Base-by-base conservation (phyloP, 2,888 invertebrate genomes). In the Synanthedon formicaeformis region DNA sequence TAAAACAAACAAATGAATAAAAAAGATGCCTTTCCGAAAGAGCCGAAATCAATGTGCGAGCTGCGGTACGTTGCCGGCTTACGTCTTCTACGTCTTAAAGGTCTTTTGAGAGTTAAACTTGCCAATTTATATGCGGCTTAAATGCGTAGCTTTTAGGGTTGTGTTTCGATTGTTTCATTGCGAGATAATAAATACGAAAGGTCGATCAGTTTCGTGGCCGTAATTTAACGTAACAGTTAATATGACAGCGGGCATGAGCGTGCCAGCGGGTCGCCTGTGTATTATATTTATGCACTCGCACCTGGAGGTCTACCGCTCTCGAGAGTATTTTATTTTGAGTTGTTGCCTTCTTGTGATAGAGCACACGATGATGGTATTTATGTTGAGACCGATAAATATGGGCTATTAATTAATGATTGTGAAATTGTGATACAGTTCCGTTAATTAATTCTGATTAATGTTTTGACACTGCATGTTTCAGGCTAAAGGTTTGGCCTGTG, bases 191-290 rank as follows among this genome's bases (percentile, higher is more conserved):
- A 75, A 79, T 73, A 69, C 63, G 72, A 74, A 71, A 74, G 73
- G 70, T 78, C 71, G 78, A 76, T 76, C 75, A 69, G 76, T 79
- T 83, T 71, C 64, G 77, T 71, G 77, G 78, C 73, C 74, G 85
- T 87, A 87, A 87, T 87, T 87, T 87, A 87, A 87, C 83, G 86
- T 86, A 83, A 85, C 85, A 87, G 86, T 85, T 87, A 86, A 86
- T 87, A 85, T 86, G 87, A 87, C 87, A 87, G 87, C 83, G 66
- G 75, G 81, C 83, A 78, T 82, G 86, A 82, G 82, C 76, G 66
- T 76, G 80, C 83, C 86, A 86, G 86, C 86, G 85, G 86, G 86
- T 84, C 76, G 83, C 69, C 83, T 69, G 74, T 73, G 75, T 76
- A 75, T 77, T 73, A 84, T 84, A 86, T 85, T 85, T 86, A 87